These are phyloP conservation scores for Pseudanteris insignis DNA, from an alignment of 2,888 invertebrate species.

Conservation along the genomic window DNA sequence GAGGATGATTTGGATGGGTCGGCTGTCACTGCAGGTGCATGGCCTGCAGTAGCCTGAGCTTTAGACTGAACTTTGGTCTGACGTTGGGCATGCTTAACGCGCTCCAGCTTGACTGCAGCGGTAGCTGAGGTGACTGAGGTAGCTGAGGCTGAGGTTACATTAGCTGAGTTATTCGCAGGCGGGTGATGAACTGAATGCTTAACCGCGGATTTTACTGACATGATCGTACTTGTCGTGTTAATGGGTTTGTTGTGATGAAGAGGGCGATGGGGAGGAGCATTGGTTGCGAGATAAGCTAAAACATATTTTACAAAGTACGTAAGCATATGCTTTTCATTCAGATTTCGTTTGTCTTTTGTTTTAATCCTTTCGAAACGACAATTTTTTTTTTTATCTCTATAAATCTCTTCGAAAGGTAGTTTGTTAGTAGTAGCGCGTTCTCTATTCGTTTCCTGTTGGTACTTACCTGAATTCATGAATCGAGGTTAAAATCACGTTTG, in stretches of 20 bases:
- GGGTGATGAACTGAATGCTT: conserved; percentile 60
- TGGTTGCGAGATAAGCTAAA: conserved; percentile 81
- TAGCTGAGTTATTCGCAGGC: conserved; percentile 49
- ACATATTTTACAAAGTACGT: conserved; percentile 58
- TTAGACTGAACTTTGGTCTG: conserved; percentile 56
- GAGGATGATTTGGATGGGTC: conserved; percentile 64
- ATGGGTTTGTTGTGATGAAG: conserved; percentile 63
- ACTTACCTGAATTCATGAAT: too few relatives aligned
- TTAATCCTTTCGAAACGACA: not conserved
- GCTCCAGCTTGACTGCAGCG: conserved; percentile 62
- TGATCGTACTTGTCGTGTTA: conserved; percentile 49
- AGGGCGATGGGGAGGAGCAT: conserved; percentile 73
- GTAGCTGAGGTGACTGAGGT: conserved; percentile 50
- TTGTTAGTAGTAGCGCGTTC: too few relatives aligned
- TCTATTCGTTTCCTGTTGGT: too few relatives aligned
- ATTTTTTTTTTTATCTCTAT: not conserved
- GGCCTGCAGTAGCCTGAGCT: conserved; percentile 52
- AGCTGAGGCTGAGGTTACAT: conserved; percentile 49
- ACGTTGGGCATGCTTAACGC: conserved; percentile 56
- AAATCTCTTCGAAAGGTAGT: too few relatives aligned
- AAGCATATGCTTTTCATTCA: conserved; percentile 24
- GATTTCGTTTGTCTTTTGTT: conserved; percentile 1
- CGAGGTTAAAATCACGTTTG: too few relatives aligned
- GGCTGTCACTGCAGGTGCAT: conserved; percentile 52
- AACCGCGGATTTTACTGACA: conserved; percentile 57